Evolutionary conservation across 1,140 invertebrate species (phyloP), one percentile per base, ranked within the genome.

Genomic region (Patella vulgata): DNA sequence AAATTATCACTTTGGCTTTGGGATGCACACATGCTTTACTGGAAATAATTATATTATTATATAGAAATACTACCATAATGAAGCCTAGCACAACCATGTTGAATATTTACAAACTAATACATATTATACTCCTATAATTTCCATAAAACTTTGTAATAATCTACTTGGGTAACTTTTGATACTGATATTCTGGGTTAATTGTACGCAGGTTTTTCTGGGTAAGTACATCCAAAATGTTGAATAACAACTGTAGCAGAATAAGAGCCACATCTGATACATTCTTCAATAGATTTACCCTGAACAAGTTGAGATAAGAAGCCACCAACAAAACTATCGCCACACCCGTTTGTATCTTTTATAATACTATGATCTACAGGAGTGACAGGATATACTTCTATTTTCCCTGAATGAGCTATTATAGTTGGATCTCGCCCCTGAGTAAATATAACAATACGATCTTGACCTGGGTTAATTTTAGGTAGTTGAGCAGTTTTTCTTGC

Each of bases 241-340:
- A 83, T 79, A 21, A 83, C 80, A 54, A 74, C 73, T 58, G 63
- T 66, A 46, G 82, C 77, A 31, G 79, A 78, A 72, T 82, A 82
- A 44, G 68, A 65, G 14, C 93, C 97, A 83, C 93, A 97, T 72
- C 90, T 89, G 42, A 98, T 89, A 78, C 93, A 96, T 0, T 88
- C 87, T 25, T 92, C 91, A 30, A 95, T 83, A 5, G 88, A 82
- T 75, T 91, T 90, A 2, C 88, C 89, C 79, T 92, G 89, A 28
- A 97, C 89, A 74, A 92, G 90, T 83, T 97, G 94, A n/a, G 95
- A 89, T 25, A 99, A 82, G 81, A 98, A 99, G 6, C 90, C 97
- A 70, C 97, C 97, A 59, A 94, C 92, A 86, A 99, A 99, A 14
- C 96, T 95, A 88, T 99, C 97, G 42, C 97, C 97, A 77, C 97